Evolutionary conservation across 2,888 invertebrate species (phyloP).

Genomic region (Meliscaeva auricollis): DNA sequence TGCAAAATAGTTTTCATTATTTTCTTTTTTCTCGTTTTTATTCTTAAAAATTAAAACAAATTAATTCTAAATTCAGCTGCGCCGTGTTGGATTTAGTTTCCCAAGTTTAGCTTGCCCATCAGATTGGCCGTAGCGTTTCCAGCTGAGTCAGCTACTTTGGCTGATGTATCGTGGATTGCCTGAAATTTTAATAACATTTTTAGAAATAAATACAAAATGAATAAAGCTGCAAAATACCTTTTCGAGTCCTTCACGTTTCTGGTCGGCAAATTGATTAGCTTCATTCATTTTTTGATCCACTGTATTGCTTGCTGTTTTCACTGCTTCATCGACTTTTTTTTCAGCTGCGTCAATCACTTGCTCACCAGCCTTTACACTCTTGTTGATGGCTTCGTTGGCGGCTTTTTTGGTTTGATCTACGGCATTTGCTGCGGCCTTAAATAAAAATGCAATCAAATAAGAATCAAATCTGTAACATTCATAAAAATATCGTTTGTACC

Average conservation of each 20-base stretch:
- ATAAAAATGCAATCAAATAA: background rate
- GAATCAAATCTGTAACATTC: background rate
- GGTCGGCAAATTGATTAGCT: conserved; percentile 87
- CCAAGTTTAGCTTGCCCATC: conserved; percentile 83
- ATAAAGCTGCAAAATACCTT: conserved; percentile 77
- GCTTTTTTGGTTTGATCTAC: conserved; percentile 84
- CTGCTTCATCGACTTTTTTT: conserved; percentile 85
- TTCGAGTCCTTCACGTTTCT: conserved; percentile 85
- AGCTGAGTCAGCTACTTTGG: conserved; percentile 81
- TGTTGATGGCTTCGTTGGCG: conserved; percentile 84
- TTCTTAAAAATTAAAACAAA: conserved; percentile 62
- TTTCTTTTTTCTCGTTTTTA: conserved; percentile 12
- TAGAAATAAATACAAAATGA: background rate
- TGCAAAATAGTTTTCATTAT: conserved; percentile 39
- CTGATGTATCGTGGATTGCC: conserved; percentile 81
- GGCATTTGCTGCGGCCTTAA: conserved; percentile 45
- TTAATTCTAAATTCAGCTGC: conserved; percentile 67
- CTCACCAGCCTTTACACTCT: conserved; percentile 84
- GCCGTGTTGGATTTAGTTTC: conserved; percentile 76
- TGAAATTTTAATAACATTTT: conserved; percentile 64
- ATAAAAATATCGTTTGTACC: conserved; percentile 61
- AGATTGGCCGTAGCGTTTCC: conserved; percentile 82
- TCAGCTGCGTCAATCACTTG: conserved; percentile 85
- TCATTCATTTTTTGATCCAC: conserved; percentile 88
- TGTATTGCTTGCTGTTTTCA: conserved; percentile 86